Evolutionary conservation across 2,113 vertebrate species (phyloP), one percentile per base, ranked within the genome.

Genomic region (Tor tambroides): DNA sequence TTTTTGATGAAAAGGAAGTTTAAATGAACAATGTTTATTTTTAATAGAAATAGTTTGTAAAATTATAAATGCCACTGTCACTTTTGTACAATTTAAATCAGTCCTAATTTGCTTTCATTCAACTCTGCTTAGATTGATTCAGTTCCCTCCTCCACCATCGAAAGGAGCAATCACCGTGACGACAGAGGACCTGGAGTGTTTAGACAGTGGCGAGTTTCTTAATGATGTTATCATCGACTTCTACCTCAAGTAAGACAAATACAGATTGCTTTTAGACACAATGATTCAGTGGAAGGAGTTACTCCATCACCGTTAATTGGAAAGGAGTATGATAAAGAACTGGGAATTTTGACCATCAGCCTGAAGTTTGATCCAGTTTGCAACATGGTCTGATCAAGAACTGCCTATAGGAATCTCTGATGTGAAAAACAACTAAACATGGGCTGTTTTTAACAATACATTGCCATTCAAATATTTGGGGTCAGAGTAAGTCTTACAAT

Each of bases 161-260:
- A 99, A 99, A 93, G 97, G 98, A 83, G 98, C 97, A 14, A 95
- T 99, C 88, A 96, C 96, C 63, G 97, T 99, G 75, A 98, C 97
- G 61, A 97, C 95, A 93, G 98, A 99, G 91, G 98, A 99, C 91
- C 89, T 99, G 80, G 95, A 97, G 71, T 99, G 98, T 91, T 95
- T 99, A 89, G 97, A 99, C 92, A 96, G 95, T 84, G 97, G 97
- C 41, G 96, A 98, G 83, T 99, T 97, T 94, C 97, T 99, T 86
- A 99, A 99, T 91, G 98, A 99, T 92, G 98, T 99, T n/a, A 99
- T 99, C 86, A 98, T 99, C 89, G 98, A 99, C 91, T 99, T 99
- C 94, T 99, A 99, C 88, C 97, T 99, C 41, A 99, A 99, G 98
- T 99, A 94, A 95, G 96, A 93, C 69, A 17, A 30, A 15, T 9